A percentile compares a stretch with the other conserved stretches of the same genome.
Evolutionary conservation across 1,140 invertebrate genomes (phyloP).

Genomic region (Aphaenogaster rudis): DNA sequence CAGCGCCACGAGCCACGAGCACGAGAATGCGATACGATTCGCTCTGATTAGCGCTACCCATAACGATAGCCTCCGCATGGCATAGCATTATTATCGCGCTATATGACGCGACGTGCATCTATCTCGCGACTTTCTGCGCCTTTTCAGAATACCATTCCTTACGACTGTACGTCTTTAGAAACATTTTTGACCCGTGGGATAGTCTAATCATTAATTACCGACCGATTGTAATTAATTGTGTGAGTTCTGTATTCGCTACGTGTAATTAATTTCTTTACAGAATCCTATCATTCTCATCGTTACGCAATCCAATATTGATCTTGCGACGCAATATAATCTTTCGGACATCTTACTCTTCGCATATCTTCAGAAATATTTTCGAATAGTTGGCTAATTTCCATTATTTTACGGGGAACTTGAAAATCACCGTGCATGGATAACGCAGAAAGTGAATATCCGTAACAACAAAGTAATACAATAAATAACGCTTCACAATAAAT

Average conservation of each 20-base stretch:
- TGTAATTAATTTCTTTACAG: background rate
- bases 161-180: background rate
- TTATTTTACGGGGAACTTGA: background rate
- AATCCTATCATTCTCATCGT: background rate
- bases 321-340: background rate
- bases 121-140: background rate
- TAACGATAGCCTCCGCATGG: slow-evolving; percentile 80
- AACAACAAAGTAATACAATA: slow-evolving; percentile 44
- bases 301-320: background rate
- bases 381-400: background rate
- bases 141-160: background rate
- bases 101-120: background rate
- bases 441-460: background rate
- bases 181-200: background rate
- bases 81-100: slow-evolving; percentile 62
- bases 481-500: slow-evolving; percentile 48
- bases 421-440: background rate
- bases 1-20: slow-evolving; percentile 75
- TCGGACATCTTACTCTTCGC: background rate
- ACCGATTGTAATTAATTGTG: background rate
- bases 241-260: no score
- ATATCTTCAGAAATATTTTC: background rate
- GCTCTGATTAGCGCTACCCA: slow-evolving; percentile 86
- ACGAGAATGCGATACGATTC: slow-evolving; percentile 83
- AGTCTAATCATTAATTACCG: no score